These are phyloP conservation scores for Galago senegalensis DNA, from an alignment of 2,797 vertebrate species.

Conservation along the genomic window DNA sequence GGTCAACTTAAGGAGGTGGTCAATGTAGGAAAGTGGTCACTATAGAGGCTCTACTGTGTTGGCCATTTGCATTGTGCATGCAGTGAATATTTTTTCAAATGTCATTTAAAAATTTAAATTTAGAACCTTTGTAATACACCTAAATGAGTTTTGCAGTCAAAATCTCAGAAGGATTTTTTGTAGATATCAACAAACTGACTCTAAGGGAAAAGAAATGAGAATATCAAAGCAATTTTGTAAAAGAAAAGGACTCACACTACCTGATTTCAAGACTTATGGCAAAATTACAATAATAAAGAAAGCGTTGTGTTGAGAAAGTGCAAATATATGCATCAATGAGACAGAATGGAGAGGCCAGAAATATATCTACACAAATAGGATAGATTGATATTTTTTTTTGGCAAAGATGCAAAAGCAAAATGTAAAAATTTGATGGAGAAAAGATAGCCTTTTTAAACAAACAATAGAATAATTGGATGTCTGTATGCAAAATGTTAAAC, in stretches of 20 bases:
- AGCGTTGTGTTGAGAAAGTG: neutral
- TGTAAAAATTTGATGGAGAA: neutral
- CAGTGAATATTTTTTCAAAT: conserved; percentile 2
- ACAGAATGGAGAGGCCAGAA: neutral
- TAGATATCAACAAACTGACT: conserved; percentile 40
- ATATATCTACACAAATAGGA: neutral
- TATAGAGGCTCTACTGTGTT: too few relatives aligned
- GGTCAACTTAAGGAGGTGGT: too few relatives aligned
- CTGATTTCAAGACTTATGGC: conserved; percentile 16
- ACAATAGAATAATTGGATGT: neutral
- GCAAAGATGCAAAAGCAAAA: neutral
- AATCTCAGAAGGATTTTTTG: conserved; percentile 38
- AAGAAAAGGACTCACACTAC: neutral
- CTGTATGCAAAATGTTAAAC: neutral
- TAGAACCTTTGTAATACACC: neutral
- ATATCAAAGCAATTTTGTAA: conserved; percentile 24
- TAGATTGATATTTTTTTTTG: neutral
- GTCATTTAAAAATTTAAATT: conserved; percentile 14
- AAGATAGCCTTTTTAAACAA: neutral
- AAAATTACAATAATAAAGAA: neutral
- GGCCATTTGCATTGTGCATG: neutral
- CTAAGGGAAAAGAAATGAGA: neutral
- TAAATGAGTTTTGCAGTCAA: conserved; percentile 18
- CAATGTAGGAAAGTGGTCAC: too few relatives aligned
- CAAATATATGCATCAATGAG: neutral